These are phyloP conservation scores for Actinostola sp. DNA, from an alignment of 92 coral and sea anemone genomes.

Conservation along the genomic window DNA sequence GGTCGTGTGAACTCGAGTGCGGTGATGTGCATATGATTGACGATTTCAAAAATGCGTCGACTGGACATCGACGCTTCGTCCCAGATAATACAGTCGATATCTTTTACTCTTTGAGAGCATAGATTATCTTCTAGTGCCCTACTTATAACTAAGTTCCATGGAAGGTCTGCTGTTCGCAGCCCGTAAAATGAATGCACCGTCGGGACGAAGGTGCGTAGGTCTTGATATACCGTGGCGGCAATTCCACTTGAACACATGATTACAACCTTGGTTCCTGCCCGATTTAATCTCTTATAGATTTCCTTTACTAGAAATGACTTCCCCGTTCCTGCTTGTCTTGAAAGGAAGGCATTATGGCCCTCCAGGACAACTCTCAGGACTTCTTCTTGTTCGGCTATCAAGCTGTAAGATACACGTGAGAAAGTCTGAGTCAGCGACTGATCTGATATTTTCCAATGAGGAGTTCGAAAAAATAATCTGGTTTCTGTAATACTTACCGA, in stretches of 20 bases:
- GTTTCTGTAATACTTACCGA: too few species aligned
- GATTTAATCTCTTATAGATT: neutral
- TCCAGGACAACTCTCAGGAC: neutral
- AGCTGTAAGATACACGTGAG: neutral
- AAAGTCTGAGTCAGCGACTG: too few species aligned
- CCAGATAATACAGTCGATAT: constrained; percentile 51
- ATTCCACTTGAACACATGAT: constrained; percentile 35
- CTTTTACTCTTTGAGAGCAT: constrained; percentile 20
- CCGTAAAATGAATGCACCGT: constrained; percentile 35
- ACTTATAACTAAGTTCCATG: constrained; percentile 33
- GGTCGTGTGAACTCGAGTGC: constrained; percentile 7
- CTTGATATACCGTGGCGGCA: constrained; percentile 18
- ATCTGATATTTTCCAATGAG: too few species aligned
- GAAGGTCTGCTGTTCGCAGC: constrained; percentile 48
- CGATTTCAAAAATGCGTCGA: constrained; percentile 38
- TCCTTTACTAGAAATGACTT: constrained; percentile 13
- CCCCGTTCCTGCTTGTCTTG: constrained; percentile 10
- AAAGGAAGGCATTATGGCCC: neutral
- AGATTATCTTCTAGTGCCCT: constrained; percentile 30
- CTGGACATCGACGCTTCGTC: constrained; percentile 55
- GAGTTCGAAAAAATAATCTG: too few species aligned
- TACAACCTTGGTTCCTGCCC: neutral
- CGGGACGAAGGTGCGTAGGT: neutral
- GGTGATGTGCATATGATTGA: constrained; percentile 12
- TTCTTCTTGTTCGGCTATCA: constrained; percentile 6